These are phyloP conservation scores for Lacerta bilineata DNA, from an alignment of 2,797 vertebrate species.

Conservation along the genomic window DNA sequence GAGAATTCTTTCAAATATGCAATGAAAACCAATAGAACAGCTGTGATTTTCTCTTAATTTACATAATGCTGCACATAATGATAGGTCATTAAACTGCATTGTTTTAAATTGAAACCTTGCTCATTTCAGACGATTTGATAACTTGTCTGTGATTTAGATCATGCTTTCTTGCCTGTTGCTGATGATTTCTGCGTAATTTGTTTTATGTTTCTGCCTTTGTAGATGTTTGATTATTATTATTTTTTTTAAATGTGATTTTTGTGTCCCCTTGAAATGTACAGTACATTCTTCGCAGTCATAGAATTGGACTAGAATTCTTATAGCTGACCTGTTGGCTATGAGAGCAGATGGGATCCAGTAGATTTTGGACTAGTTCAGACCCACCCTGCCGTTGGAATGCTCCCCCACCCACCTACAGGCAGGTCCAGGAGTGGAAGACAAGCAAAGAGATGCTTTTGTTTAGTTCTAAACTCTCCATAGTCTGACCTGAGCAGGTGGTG, in stretches of 20 bases:
- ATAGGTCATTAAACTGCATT: constrained; percentile 68
- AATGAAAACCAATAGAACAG: constrained; percentile 53
- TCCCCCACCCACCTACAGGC: too few relatives aligned
- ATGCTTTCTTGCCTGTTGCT: constrained; percentile 58
- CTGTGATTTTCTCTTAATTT: constrained; percentile 59
- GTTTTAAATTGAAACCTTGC: constrained; percentile 62
- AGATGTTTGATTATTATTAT: constrained; percentile 37
- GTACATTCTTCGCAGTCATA: background rate
- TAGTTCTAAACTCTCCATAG: too few relatives aligned
- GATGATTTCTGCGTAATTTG: constrained; percentile 70
- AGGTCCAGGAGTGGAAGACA: too few relatives aligned
- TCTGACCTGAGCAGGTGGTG: too few relatives aligned
- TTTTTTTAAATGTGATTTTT: constrained; percentile 23
- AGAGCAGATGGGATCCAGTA: background rate
- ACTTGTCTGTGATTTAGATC: constrained; percentile 67
- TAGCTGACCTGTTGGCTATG: background rate
- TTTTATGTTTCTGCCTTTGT: constrained; percentile 55
- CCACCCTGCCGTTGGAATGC: too few relatives aligned
- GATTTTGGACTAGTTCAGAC: too few relatives aligned
- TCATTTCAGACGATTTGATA: constrained; percentile 63
- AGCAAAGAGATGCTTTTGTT: too few relatives aligned
- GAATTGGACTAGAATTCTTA: constrained; percentile 4
- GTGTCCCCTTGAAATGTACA: constrained; percentile 31
- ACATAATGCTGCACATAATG: constrained; percentile 50
- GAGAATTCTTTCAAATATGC: constrained; percentile 43